phyloP scores from a whole-genome alignment of 2,888 invertebrate genomes.

The Isoperla grammatica region DNA sequence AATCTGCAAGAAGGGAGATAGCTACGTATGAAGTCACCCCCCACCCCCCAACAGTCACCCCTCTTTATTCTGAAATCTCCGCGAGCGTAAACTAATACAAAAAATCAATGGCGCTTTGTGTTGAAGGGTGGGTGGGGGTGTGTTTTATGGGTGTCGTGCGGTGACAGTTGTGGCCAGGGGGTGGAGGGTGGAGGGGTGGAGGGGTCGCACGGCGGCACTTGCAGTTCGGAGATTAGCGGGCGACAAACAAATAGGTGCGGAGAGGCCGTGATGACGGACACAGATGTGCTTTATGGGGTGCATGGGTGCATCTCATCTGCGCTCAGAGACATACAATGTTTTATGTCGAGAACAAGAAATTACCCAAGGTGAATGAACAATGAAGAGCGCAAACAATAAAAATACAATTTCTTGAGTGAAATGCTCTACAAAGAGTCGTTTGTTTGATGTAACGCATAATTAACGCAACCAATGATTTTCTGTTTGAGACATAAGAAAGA shows the following conservation, averaged over 20 bases:
- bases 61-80: conserved; percentile 23
- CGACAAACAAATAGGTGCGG: conserved; percentile 3
- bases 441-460: too few species aligned
- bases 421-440: too few species aligned
- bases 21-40: too few species aligned
- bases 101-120: conserved; percentile 15
- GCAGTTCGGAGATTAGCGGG: not conserved
- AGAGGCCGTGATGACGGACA: conserved; percentile 7
- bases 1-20: too few species aligned
- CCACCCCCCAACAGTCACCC: conserved; percentile 15
- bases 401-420: too few species aligned
- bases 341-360: too few species aligned
- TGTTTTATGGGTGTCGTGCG: conserved; percentile 18
- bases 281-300: conserved; percentile 20
- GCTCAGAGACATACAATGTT: too few species aligned
- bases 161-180: conserved; percentile 9
- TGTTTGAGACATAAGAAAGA: too few species aligned
- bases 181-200: conserved; percentile 1
- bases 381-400: too few species aligned
- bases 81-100: conserved; percentile 16
- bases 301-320: conserved; percentile 23
- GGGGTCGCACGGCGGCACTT: conserved; percentile 12
- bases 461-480: too few species aligned
- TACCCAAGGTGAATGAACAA: too few species aligned
- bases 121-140: conserved; percentile 19